These are phyloP conservation scores for Rhingia campestris DNA, from an alignment of 2,888 invertebrate genomes.

Conservation along the genomic window DNA sequence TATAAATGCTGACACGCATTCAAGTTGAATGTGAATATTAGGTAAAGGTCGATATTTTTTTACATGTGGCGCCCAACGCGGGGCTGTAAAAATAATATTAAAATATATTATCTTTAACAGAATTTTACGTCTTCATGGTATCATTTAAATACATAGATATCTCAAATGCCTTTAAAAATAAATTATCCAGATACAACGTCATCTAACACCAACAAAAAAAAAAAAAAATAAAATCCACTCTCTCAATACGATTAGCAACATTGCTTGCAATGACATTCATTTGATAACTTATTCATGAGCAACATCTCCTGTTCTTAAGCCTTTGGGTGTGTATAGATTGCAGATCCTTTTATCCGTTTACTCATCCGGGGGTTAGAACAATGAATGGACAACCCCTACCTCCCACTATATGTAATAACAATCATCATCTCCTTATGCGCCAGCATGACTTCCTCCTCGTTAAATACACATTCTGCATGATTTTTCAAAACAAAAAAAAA, in stretches of 20 bases:
- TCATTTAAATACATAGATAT: too few species aligned
- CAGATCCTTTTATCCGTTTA: slow-evolving; percentile 3
- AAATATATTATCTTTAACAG: too few species aligned
- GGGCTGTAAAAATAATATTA: too few species aligned
- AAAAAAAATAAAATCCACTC: too few species aligned
- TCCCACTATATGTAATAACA: slow-evolving; percentile 38
- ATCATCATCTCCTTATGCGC: slow-evolving; percentile 56
- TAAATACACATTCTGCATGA: slow-evolving; percentile 24
- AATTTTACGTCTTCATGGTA: too few species aligned
- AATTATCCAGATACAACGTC: too few species aligned
- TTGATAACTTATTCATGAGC: slow-evolving; percentile 64
- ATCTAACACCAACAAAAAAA: too few species aligned
- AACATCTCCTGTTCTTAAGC: slow-evolving; percentile 7
- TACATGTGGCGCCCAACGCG: too few species aligned
- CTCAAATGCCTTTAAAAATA: too few species aligned
- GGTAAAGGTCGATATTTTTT: too few species aligned
- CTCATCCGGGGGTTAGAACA: slow-evolving; percentile 27
- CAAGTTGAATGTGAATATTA: too few species aligned
- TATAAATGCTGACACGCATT: too few species aligned
- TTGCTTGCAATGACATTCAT: slow-evolving; percentile 41
- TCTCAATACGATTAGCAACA: neutral
- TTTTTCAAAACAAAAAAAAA: neutral
- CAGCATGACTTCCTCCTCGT: slow-evolving; percentile 47
- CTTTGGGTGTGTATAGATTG: neutral
- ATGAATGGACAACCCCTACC: slow-evolving; percentile 44